Conservation (phyloP, 2,113 vertebrate species). For the Lycaon pictus region DNA sequence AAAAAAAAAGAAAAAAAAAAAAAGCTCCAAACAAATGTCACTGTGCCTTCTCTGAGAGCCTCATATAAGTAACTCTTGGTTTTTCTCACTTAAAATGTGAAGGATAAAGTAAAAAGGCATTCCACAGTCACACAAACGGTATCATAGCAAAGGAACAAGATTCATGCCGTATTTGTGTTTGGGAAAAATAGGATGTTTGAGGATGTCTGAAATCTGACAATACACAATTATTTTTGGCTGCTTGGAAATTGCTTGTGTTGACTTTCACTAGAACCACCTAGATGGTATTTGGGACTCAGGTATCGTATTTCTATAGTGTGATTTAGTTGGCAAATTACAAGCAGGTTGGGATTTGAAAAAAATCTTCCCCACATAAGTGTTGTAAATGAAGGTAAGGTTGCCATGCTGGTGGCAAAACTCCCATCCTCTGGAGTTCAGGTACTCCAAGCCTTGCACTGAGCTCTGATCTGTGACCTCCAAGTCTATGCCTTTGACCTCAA, state of each 20-base stretch:
- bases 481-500: neutral
- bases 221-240: neutral
- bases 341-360: neutral
- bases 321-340: neutral
- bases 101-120: neutral
- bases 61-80: neutral
- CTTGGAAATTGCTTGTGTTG: neutral
- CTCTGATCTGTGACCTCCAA: neutral
- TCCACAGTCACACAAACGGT: neutral
- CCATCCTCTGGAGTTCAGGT: neutral
- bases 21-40: too few species aligned
- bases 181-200: neutral
- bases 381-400: neutral
- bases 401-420: neutral
- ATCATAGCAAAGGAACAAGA: neutral
- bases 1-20: too few species aligned
- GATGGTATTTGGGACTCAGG: neutral
- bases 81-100: neutral
- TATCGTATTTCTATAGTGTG: rapidly evolving
- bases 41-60: neutral
- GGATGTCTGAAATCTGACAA: neutral
- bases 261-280: neutral
- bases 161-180: too few species aligned
- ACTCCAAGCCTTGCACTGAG: neutral
- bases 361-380: neutral